Evolutionary conservation across 1,140 invertebrate genomes (phyloP).

Genomic region (Chironomus tepperi): DNA sequence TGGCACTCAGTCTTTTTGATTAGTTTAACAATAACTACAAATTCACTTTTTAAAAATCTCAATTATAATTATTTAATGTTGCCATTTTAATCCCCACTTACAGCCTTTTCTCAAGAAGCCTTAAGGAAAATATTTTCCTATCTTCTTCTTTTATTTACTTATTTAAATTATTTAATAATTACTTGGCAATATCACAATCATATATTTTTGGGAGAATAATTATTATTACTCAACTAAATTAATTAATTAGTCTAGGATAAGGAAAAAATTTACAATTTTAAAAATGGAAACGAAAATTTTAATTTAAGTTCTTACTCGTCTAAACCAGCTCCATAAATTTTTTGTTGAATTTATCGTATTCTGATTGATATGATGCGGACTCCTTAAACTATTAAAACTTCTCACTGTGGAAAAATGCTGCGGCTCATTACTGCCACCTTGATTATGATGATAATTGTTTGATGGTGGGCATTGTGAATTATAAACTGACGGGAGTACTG

Average conservation of each 20-base stretch:
- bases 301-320: neutral
- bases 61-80: neutral
- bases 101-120: neutral
- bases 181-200: slow-evolving; percentile 19
- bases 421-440: neutral
- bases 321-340: slow-evolving; percentile 9
- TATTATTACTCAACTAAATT: neutral
- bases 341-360: neutral
- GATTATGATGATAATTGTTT: neutral
- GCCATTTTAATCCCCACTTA: slow-evolving; percentile 17
- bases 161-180: neutral
- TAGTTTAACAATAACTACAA: slow-evolving; percentile 14
- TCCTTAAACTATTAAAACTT: neutral
- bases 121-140: no score
- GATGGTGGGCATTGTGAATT: neutral
- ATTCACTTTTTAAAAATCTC: neutral
- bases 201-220: slow-evolving; percentile 11
- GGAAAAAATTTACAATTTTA: neutral
- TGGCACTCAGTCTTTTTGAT: slow-evolving; percentile 23
- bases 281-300: neutral
- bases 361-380: slow-evolving; percentile 18
- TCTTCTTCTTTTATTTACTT: slow-evolving; percentile 7
- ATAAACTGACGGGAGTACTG: neutral
- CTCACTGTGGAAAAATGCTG: neutral
- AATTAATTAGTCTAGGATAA: neutral